Base-by-base conservation (phyloP, 2,888 invertebrate genomes). In the Nezara viridula region DNA sequence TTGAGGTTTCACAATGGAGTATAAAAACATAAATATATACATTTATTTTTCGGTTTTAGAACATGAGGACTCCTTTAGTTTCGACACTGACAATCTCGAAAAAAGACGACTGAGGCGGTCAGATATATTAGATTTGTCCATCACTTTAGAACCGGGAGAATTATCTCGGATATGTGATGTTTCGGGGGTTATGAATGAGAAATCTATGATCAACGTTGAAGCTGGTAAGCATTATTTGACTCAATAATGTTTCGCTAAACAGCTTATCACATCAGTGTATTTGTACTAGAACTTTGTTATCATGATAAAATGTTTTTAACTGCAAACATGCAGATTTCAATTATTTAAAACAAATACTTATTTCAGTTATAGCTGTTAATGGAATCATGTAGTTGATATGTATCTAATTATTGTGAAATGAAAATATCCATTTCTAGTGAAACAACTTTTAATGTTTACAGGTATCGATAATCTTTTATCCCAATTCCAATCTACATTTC, bases 401-500 rank as follows among this genome's bases (percentile, higher is more conserved):
- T 37, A 9, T 73, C 0, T 19, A 4, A 73, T 40, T 37, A 37
- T 73, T 16, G 19, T 14, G 19, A 37, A 3, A 5, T 40, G 21
- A 37, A 73, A 32, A 32, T 77, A 40, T 44, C 21, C 10, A 40
- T 37, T 40, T 32, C 21, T 5, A 12, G 3, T 55, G 37, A 77
- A 77, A 40, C n/a, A 40, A 40, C 10, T 77, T 77, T 40, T 40
- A 44, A 40, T 77, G 40, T 77, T 85, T 89, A 19, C 89, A 92
- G 92, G 86, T 44, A 89, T 90, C 40, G 91, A 91, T 86, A 90
- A 90, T 81, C 89, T 92, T 24, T 91, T 90, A 77, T 73, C 88
- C 27, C 91, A 91, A 50, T 92, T 92, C 89, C 91, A 92, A 86
- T 91, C 91, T 87, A 91, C 91, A 9, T 90, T 91, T 55, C 90